phyloP scores from a whole-genome alignment of 2,113 vertebrate species.

The Ondatra zibethicus region DNA sequence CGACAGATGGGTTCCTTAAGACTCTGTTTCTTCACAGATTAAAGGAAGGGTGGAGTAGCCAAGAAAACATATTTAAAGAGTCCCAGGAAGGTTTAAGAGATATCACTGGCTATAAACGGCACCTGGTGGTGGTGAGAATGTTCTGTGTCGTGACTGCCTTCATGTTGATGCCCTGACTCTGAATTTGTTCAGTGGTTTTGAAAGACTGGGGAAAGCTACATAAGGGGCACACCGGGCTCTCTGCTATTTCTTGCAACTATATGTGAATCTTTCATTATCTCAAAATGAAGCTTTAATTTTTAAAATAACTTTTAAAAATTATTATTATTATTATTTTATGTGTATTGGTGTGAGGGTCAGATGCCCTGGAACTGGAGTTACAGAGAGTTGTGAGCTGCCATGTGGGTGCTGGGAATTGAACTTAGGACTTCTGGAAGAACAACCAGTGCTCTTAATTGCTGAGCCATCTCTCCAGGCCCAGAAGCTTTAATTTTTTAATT shows the following conservation, averaged over 20 bases:
- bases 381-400: too few species aligned
- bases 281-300: neutral
- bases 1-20: neutral
- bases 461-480: too few species aligned
- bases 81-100: neutral
- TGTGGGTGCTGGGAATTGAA: too few species aligned
- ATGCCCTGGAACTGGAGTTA: too few species aligned
- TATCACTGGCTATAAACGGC: neutral
- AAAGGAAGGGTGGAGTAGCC: neutral
- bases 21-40: neutral
- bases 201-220: neutral
- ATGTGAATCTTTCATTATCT: neutral
- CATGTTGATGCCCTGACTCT: neutral
- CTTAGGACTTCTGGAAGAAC: too few species aligned
- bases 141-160: neutral
- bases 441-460: too few species aligned
- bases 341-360: too few species aligned
- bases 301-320: too few species aligned
- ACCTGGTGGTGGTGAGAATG: neutral
- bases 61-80: conserved; percentile 46
- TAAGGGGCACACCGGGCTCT: neutral
- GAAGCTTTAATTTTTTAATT: neutral
- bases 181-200: too few species aligned
- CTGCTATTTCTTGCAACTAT: neutral
- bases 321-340: too few species aligned